A percentile compares a stretch with the other conserved stretches of the same genome.
phyloP scores from a whole-genome alignment of 2,113 vertebrate genomes.

The Nibea albiflora region DNA sequence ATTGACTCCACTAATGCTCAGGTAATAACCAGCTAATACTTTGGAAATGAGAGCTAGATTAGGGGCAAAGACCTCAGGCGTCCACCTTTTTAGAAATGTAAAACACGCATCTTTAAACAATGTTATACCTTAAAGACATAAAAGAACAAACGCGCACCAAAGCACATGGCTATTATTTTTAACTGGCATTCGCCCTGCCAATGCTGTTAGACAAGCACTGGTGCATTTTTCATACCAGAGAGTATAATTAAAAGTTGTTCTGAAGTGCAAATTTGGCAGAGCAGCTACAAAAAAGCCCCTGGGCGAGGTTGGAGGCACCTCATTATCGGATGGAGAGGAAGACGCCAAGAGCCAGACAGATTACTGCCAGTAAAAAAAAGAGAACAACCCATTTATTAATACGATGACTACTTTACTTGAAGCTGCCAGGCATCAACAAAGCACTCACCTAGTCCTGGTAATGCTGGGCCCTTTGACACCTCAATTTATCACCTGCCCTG shows the following conservation, averaged over 20 bases:
- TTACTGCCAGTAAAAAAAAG: constrained; percentile 62
- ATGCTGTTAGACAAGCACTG: constrained; percentile 34
- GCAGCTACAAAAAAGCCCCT: constrained; percentile 58
- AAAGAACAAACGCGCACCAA: constrained; percentile 32
- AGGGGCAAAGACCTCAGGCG: too few species aligned
- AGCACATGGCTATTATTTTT: constrained; percentile 44
- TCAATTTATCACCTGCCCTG: constrained; percentile 30
- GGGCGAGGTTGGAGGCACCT: constrained; percentile 72
- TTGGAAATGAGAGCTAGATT: neutral
- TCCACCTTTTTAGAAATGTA: neutral
- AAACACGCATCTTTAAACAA: neutral
- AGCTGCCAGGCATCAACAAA: constrained; percentile 58
- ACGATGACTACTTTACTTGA: constrained; percentile 54
- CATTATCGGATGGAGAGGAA: constrained; percentile 68
- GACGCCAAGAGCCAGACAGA: constrained; percentile 69
- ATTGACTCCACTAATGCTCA: constrained; percentile 24
- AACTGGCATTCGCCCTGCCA: constrained; percentile 37
- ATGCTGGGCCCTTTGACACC: constrained; percentile 43
- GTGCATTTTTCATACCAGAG: constrained; percentile 61
- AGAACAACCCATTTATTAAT: constrained; percentile 69
- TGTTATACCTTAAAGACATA: neutral
- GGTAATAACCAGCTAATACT: constrained; percentile 30
- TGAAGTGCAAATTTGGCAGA: constrained; percentile 73
- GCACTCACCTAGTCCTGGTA: constrained; percentile 23
- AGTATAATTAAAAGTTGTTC: constrained; percentile 77